These are phyloP conservation scores for Hemibagrus guttatus DNA, from an alignment of 2,797 vertebrate species.

Conservation along the genomic window DNA sequence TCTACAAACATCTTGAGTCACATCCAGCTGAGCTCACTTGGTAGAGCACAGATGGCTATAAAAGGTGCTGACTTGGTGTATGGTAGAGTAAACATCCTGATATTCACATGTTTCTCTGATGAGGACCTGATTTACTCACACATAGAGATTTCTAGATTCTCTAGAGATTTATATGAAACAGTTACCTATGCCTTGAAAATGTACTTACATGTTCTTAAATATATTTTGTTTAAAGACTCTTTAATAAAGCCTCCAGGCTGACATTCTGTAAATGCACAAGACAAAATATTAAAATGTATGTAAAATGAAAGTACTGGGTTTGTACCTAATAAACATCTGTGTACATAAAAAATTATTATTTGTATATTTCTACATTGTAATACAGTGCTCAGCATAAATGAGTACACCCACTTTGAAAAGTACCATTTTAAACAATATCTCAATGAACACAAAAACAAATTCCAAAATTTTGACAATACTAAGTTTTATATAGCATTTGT, in stretches of 20 bases:
- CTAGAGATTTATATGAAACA: background rate
- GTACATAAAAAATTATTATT: too few species aligned
- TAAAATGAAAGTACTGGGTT: background rate
- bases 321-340: too few species aligned
- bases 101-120: slow-evolving; percentile 16
- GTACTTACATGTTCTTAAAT: background rate
- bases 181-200: background rate
- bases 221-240: background rate
- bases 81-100: slow-evolving; percentile 33
- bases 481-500: too few species aligned
- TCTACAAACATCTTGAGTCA: slow-evolving; percentile 26
- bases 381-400: too few species aligned
- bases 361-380: too few species aligned
- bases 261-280: background rate
- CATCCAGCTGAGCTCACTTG: slow-evolving; percentile 15
- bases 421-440: too few species aligned
- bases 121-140: slow-evolving; percentile 33
- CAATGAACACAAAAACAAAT: too few species aligned
- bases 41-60: slow-evolving; percentile 43
- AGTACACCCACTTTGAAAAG: too few species aligned
- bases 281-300: too few species aligned
- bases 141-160: slow-evolving; percentile 13
- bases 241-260: background rate
- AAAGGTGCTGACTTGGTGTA: slow-evolving; percentile 36
- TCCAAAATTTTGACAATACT: too few species aligned